Percentiles rank a stretch among this genome's conserved stretches.
phyloP scores from a whole-genome alignment of 2,888 invertebrate species.

The Ametastegia equiseti region DNA sequence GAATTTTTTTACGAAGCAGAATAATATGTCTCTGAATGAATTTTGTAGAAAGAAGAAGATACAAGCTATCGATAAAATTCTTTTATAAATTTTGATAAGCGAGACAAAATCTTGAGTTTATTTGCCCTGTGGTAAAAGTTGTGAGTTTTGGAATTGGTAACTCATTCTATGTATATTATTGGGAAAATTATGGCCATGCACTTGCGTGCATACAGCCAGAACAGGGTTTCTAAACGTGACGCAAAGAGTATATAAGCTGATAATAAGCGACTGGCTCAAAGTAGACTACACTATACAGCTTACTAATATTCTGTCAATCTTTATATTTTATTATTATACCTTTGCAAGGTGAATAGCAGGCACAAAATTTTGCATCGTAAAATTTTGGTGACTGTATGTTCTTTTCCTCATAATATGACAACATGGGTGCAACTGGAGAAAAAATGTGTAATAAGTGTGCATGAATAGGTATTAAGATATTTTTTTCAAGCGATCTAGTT shows the following conservation, averaged over 20 bases:
- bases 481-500: neutral
- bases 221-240: neutral
- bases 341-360: constrained; percentile 69
- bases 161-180: neutral
- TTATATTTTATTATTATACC: constrained; percentile 64
- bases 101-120: neutral
- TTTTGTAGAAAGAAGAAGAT: neutral
- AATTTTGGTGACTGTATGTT: constrained; percentile 70
- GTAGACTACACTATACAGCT: constrained; percentile 33
- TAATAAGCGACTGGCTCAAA: constrained; percentile 32
- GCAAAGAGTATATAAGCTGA: constrained; percentile 16
- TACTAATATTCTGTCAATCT: constrained; percentile 46
- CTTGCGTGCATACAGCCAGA: constrained; percentile 35
- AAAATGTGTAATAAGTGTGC: constrained; percentile 53
- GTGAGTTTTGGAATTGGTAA: neutral
- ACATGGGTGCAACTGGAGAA: constrained; percentile 71
- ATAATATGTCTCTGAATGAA: neutral
- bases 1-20: neutral
- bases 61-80: constrained; percentile 1
- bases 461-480: neutral
- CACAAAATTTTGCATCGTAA: constrained; percentile 70
- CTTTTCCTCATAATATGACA: constrained; percentile 71
- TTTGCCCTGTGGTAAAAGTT: neutral
- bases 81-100: neutral
- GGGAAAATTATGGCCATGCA: constrained; percentile 40